Evolutionary conservation across 2,113 vertebrate genomes (phyloP).

Genomic region (Gavia stellata): DNA sequence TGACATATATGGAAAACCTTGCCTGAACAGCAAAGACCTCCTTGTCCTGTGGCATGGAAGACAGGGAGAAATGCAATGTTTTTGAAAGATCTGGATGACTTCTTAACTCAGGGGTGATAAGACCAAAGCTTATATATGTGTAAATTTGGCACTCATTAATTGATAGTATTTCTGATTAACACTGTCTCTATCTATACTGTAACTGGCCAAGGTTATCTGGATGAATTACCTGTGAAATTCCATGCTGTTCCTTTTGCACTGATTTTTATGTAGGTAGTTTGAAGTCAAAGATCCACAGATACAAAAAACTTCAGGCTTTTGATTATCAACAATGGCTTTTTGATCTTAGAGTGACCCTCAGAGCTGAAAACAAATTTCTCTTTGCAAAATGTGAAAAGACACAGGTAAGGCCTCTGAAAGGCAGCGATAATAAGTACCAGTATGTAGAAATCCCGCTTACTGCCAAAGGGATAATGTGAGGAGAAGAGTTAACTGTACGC

Average conservation of each 20-base stretch:
- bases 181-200: not conserved
- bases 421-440: not conserved
- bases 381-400: not conserved
- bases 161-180: not conserved
- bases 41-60: not conserved
- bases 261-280: not conserved
- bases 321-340: not conserved
- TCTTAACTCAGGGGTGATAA: not conserved
- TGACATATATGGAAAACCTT: not conserved
- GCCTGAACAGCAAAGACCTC: not conserved
- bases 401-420: not conserved
- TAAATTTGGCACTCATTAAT: not conserved
- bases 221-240: not conserved
- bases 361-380: constrained; percentile 12
- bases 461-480: not conserved
- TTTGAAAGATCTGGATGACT: not conserved
- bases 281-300: not conserved
- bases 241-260: not conserved
- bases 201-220: not conserved
- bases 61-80: not conserved
- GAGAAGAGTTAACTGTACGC: not conserved
- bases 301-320: not conserved
- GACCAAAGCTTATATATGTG: not conserved
- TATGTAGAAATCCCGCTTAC: not conserved
- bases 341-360: not conserved